Base-by-base conservation (phyloP, 2,888 invertebrate species). In the Cordilura impudica region DNA sequence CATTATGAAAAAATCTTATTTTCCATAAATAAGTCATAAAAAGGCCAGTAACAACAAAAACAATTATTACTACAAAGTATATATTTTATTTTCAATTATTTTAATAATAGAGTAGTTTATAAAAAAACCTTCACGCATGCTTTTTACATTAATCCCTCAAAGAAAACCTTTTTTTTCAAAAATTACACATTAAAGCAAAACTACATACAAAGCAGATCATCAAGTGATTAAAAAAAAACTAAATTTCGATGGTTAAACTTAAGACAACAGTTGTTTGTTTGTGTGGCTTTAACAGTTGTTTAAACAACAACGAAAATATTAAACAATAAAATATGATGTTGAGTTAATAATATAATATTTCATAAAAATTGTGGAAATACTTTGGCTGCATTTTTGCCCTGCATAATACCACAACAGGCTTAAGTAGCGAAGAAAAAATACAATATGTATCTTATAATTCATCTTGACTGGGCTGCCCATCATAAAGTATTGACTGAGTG, bases 101-200 rank as follows among this genome's bases (percentile, higher is more conserved):
- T 26, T 26, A n/a, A n/a, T 26, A 26, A 12, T 12, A 35, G 2
- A 35, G 4, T 26, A 35, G 4, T 26, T 26, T 26, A 26, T 26
- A 26, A 49, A 61, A 47, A 49, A 63, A 35, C 35, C 49, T 63
- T 63, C 63, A 26, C 31, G 63, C 49, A 21, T 31, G 49, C 18
- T 49, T 49, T 49, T 63, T 26, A 1, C 49, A 35, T 35, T 63
- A 61, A 58, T 58, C 58, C 43, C 21, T n/a, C 14, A 8, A 8
- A 14, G 21, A 14, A 10, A 31, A 31, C n/a, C n/a, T n/a, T n/a
- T n/a, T n/a, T 10, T 26, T 26, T 12, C 8, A 21, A 14, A 31
- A 31, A 35, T 12, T 12, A 23, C 2, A 26, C n/a, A 26, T 6
- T 23, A 2, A 26, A 26, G 4, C 12, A 18, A 29, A 54, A 16